Evolutionary conservation across 1,140 invertebrate genomes (phyloP).

Genomic region (Stegodyphus dumicola): DNA sequence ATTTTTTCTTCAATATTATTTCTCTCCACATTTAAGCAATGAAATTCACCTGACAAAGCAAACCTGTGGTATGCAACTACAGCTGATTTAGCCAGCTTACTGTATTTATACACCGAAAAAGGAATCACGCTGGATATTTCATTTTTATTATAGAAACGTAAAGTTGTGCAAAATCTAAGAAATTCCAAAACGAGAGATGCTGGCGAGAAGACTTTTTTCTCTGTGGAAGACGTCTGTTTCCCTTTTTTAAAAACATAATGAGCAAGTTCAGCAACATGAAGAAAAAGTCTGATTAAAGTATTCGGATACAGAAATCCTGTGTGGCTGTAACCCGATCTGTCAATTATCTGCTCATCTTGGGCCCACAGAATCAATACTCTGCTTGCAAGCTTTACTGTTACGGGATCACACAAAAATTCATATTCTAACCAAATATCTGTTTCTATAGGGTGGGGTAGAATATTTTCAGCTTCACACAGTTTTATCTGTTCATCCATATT

Average conservation of each 20-base stretch:
- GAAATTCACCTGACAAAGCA: slow-evolving; percentile 32
- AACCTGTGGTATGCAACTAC: slow-evolving; percentile 32
- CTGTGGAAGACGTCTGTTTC: background rate
- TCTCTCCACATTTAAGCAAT: background rate
- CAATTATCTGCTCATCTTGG: slow-evolving; percentile 13
- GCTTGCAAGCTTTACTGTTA: slow-evolving; percentile 4
- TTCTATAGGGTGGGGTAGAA: background rate
- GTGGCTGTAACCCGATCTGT: background rate
- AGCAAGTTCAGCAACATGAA: slow-evolving; percentile 1
- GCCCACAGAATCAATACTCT: slow-evolving; percentile 39
- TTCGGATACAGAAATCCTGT: background rate
- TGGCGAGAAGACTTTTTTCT: background rate
- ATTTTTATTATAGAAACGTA: slow-evolving; percentile 33
- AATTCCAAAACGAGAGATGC: slow-evolving; percentile 34
- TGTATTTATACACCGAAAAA: slow-evolving; percentile 13
- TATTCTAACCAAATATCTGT: background rate
- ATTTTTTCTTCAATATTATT: background rate
- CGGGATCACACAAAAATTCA: slow-evolving; percentile 5
- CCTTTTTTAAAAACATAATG: background rate
- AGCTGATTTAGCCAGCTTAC: slow-evolving; percentile 12
- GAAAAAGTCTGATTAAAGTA: slow-evolving; percentile 3
- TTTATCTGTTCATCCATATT: slow-evolving; percentile 34
- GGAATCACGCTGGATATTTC: slow-evolving; percentile 3
- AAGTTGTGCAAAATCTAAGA: slow-evolving; percentile 26
- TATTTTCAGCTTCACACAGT: background rate